Base-by-base conservation (phyloP, 2,888 invertebrate species). In the Meloe dianella region DNA sequence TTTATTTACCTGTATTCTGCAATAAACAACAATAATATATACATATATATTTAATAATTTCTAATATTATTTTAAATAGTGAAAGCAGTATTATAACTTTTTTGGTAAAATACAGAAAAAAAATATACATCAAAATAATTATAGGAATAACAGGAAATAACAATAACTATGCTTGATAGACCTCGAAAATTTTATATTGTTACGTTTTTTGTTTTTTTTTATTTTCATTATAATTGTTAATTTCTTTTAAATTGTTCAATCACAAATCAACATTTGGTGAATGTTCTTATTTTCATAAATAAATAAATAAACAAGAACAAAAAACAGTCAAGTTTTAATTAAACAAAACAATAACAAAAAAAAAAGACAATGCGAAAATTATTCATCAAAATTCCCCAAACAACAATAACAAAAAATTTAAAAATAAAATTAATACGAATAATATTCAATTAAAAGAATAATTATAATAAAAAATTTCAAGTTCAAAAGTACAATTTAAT, bases 11-110 rank as follows among this genome's bases (percentile, higher is more conserved):
- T 47, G 47, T 7, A 20, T 47, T 47, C 47, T 47, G 14, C 6
- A 14, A 38, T 14, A 38, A 38, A 38, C 32, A 32, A 9, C 32
- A 2, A 38, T 14, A 14, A 38, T 38, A 32, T 10, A 32, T 10
- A 32, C 9, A 30, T 30, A 32, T 32, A 32, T 60, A 35, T 35
- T 29, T 30, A n/a, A n/a, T n/a, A n/a, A n/a, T 22, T n/a, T 60
- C 20, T 60, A 47, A 29, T 29, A 38, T n/a, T 41, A 60, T 60
- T 60, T 47, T 14, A 22, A 59, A 59, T 22, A 32, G 30, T 35
- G 35, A 59, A 59, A 27, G 30, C 22, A 35, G n/a, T 30, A 56
- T 4, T 27, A 12, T 54, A 14, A n/a, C 29, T 30, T 56, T 56
- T 17, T 57, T 57, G 24, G n/a, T 22, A 22, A 57, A 24, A 27